Percentiles rank a stretch among this genome's conserved stretches.
Evolutionary conservation across 2,797 vertebrate species (phyloP).

Genomic region (Pseudomugil gertrudae): DNA sequence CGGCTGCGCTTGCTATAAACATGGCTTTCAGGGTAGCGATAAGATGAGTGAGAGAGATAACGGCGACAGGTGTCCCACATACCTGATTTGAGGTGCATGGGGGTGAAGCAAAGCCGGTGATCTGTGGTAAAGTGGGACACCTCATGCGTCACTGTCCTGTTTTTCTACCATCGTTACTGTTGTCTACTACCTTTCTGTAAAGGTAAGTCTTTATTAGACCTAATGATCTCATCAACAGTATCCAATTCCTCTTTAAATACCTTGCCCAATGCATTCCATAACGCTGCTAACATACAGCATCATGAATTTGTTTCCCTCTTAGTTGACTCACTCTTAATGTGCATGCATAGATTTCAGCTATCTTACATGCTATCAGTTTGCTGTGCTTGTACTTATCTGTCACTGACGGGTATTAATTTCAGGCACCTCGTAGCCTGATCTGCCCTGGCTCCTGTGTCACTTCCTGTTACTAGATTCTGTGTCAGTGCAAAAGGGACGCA

Average conservation of each 20-base stretch:
- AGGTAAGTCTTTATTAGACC: slow-evolving; percentile 17
- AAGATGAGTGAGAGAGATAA: slow-evolving; percentile 39
- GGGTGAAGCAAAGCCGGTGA: slow-evolving; percentile 27
- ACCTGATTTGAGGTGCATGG: slow-evolving; percentile 24
- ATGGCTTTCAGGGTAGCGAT: slow-evolving; percentile 33
- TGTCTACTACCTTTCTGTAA: slow-evolving; percentile 15
- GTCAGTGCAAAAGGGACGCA: slow-evolving; percentile 53
- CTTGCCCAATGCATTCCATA: background rate
- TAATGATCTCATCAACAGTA: slow-evolving; percentile 38
- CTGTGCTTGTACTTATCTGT: slow-evolving; percentile 60
- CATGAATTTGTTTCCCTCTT: slow-evolving; percentile 21
- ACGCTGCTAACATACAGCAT: slow-evolving; percentile 7
- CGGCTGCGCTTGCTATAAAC: slow-evolving; percentile 39
- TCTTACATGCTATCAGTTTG: slow-evolving; percentile 65
- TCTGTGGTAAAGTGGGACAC: slow-evolving; percentile 22
- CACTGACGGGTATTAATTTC: slow-evolving; percentile 70
- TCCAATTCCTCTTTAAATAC: slow-evolving; percentile 41
- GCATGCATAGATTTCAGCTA: slow-evolving; percentile 51
- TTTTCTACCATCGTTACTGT: slow-evolving; percentile 7
- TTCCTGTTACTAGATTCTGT: slow-evolving; percentile 78
- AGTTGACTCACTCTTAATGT: slow-evolving; percentile 6
- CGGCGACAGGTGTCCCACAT: slow-evolving; percentile 64
- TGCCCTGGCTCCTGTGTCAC: slow-evolving; percentile 73
- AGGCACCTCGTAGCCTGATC: slow-evolving; percentile 74
- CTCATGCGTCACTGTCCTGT: background rate